A percentile compares a stretch with the other conserved stretches of the same genome.
phyloP scores from a whole-genome alignment of 2,797 vertebrate genomes.

The Phoxinus dragarum region DNA sequence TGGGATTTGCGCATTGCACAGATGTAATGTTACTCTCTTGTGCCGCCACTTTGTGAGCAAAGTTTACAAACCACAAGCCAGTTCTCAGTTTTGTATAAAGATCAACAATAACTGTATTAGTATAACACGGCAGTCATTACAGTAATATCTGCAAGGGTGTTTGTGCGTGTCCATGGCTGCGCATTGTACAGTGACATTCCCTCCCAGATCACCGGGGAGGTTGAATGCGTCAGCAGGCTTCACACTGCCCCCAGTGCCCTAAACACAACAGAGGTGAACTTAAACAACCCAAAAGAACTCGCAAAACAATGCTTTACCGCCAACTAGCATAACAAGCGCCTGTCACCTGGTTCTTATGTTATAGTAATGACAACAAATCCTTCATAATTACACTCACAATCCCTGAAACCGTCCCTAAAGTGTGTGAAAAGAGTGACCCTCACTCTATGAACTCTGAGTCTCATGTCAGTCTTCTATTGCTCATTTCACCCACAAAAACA shows the following conservation, averaged over 20 bases:
- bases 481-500: constrained; percentile 27
- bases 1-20: background rate
- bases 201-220: constrained; percentile 67
- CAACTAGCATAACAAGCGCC: background rate
- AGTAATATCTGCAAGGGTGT: constrained; percentile 37
- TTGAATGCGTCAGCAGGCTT: constrained; percentile 68
- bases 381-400: background rate
- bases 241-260: constrained; percentile 57
- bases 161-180: constrained; percentile 50
- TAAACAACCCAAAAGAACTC: constrained; percentile 31
- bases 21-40: constrained; percentile 1
- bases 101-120: constrained; percentile 37
- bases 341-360: background rate
- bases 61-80: background rate
- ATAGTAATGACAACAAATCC: background rate
- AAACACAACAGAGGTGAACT: constrained; percentile 55
- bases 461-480: background rate
- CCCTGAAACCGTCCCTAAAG: background rate
- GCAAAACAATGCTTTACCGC: constrained; percentile 5
- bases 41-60: background rate
- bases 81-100: constrained; percentile 22
- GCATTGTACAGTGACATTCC: constrained; percentile 75
- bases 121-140: constrained; percentile 17
- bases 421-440: background rate
- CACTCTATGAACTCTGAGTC: background rate